A percentile compares a stretch with the other conserved stretches of the same genome.
phyloP scores from a whole-genome alignment of 2,113 vertebrate genomes.

The Boulengeromyrus knoepffleri region DNA sequence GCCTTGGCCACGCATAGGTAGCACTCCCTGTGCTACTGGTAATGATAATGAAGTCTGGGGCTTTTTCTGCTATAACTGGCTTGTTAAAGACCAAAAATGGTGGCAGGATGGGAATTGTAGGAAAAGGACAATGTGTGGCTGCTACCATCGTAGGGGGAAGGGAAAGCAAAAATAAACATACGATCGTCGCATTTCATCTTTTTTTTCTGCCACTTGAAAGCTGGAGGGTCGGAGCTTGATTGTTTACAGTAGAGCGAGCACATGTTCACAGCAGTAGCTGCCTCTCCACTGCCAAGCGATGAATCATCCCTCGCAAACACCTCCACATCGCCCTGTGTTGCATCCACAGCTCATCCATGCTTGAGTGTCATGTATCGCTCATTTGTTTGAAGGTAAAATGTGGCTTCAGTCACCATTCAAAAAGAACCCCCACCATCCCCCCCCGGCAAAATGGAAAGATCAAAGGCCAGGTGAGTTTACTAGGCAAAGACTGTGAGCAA shows the following conservation, averaged over 20 bases:
- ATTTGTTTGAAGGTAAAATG: neutral
- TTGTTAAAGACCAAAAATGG: neutral
- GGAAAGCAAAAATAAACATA: conserved; percentile 2
- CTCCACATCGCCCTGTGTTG: neutral
- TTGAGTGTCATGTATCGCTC: neutral
- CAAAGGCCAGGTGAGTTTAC: neutral
- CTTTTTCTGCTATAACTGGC: neutral
- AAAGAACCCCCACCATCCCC: neutral
- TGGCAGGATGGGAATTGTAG: neutral
- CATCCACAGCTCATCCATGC: neutral
- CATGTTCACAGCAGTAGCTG: neutral
- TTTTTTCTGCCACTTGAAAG: neutral
- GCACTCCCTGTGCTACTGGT: neutral
- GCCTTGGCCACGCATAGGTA: neutral
- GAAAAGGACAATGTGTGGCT: neutral
- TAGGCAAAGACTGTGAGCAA: neutral
- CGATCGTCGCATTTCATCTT: neutral
- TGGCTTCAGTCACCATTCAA: neutral
- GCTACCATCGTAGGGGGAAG: neutral
- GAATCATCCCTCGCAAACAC: neutral
- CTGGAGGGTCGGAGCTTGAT: neutral
- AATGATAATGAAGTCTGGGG: neutral
- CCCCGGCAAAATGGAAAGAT: neutral
- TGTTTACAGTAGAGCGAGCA: conserved; percentile 1
- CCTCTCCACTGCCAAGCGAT: neutral